A percentile compares a stretch with the other conserved stretches of the same genome.
Evolutionary conservation across 1,140 invertebrate genomes (phyloP).

Genomic region (Drosophila mauritiana): DNA sequence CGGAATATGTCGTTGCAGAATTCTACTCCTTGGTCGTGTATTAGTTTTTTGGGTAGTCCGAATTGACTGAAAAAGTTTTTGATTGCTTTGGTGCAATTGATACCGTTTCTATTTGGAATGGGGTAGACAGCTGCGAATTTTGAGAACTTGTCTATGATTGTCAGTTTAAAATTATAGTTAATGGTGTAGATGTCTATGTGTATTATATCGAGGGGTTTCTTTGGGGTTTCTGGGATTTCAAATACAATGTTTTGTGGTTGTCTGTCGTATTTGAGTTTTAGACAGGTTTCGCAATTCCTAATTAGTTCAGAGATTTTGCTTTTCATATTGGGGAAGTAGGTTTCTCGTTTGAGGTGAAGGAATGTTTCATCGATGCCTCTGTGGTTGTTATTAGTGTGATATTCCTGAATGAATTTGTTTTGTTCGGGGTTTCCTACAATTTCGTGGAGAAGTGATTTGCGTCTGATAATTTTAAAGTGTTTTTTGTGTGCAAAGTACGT

Average conservation of each 20-base stretch:
- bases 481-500: too few relatives aligned
- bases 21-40: slow-evolving; percentile 3
- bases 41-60: slow-evolving; percentile 2
- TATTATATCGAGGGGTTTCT: not conserved
- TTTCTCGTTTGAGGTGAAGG: not conserved
- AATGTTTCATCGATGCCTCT: not conserved
- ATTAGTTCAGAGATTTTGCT: not conserved
- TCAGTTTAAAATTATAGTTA: not conserved
- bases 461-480: too few relatives aligned
- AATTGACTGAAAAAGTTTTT: slow-evolving; percentile 1
- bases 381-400: too few relatives aligned
- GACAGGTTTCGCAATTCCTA: not conserved
- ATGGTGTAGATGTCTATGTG: not conserved
- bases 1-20: not conserved
- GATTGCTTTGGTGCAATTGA: not conserved
- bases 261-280: not conserved
- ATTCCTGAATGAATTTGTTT: too few relatives aligned
- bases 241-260: not conserved
- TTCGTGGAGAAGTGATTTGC: too few relatives aligned
- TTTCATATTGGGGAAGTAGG: slow-evolving; percentile 1
- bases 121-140: not conserved
- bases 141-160: slow-evolving; percentile 1
- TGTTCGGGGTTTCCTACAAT: not conserved
- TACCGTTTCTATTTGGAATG: not conserved
- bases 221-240: not conserved